Evolutionary conservation across 2,888 invertebrate genomes (phyloP), one percentile per base, ranked within the genome.

Genomic region (Dendrolimus houi): DNA sequence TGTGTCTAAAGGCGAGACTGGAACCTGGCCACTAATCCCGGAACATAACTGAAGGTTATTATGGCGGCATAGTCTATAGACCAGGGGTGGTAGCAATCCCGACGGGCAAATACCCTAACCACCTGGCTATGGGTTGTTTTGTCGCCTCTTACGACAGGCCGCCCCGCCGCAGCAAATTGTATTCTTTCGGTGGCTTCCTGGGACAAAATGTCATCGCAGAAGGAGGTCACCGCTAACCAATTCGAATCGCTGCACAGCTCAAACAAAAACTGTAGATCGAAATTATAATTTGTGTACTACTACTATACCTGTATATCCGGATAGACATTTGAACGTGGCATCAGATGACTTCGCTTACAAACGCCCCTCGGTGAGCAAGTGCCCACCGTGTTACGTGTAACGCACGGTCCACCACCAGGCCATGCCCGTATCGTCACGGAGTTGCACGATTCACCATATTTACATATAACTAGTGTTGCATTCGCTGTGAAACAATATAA

Each of bases 271-370:
- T 3, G 3, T 2, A 0, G 17, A 17, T 17, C 17, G 1, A 14
- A 14, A 14, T 2, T 17, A 17, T 17, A 17, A 17, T 17, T 17
- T 17, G 17, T 2, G 17, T 17, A 3, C 17, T 17, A 3, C 17
- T 17, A 17, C 17, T 17, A 59, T 62, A 85, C 85, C 80, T 81
- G 71, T 7, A 76, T 64, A 55, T 83, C 74, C 0, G 87, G 87
- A 62, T 79, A 87, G 12, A 82, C 64, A 62, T 87, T 87, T 7
- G 81, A 75, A 2, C 78, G 59, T 0, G 87, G 87, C 57, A 67
- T 65, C 9, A 63, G 55, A 41, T 65, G 55, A 8, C 72, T 65
- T 54, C 71, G 59, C 58, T 68, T 66, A 68, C 87, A 88, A 1
- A 75, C 56, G 0, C 83, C 86, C 1, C 61, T 64, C 1, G 72